Evolutionary conservation across 2,797 vertebrate genomes (phyloP).

Genomic region (Pipistrellus nathusii): DNA sequence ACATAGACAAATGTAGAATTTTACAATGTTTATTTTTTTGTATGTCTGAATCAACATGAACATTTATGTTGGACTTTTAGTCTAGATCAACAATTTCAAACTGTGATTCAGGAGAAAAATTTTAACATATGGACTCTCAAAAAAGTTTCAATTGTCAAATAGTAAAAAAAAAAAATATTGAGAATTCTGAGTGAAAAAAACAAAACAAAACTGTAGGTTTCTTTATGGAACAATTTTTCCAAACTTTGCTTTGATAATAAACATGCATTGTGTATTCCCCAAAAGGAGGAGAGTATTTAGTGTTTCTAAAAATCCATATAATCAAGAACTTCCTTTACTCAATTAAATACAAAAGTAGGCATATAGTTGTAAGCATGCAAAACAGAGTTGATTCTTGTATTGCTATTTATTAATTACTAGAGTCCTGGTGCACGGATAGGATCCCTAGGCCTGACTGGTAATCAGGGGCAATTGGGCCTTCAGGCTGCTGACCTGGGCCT

Average conservation of each 20-base stretch:
- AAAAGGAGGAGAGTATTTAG: neutral
- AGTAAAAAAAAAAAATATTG: neutral
- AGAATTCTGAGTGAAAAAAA: constrained; percentile 22
- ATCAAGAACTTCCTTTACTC: neutral
- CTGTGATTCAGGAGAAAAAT: neutral
- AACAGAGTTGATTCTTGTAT: no score
- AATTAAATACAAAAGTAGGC: neutral
- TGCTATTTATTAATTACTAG: no score
- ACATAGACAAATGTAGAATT: neutral
- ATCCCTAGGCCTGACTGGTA: no score
- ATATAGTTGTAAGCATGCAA: no score
- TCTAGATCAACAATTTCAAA: neutral
- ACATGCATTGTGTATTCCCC: neutral
- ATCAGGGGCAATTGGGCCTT: no score
- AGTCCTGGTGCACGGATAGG: no score
- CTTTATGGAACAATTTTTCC: neutral
- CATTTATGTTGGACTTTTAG: neutral
- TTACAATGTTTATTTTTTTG: constrained; percentile 2
- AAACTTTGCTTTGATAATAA: neutral
- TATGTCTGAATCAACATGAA: neutral
- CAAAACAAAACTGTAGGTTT: neutral
- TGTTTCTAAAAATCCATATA: neutral
- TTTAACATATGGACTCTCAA: neutral
- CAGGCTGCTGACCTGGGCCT: no score
- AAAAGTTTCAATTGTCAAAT: neutral